These are phyloP conservation scores for Allolobophora icterica DNA, from an alignment of 2,888 invertebrate species.

Conservation along the genomic window DNA sequence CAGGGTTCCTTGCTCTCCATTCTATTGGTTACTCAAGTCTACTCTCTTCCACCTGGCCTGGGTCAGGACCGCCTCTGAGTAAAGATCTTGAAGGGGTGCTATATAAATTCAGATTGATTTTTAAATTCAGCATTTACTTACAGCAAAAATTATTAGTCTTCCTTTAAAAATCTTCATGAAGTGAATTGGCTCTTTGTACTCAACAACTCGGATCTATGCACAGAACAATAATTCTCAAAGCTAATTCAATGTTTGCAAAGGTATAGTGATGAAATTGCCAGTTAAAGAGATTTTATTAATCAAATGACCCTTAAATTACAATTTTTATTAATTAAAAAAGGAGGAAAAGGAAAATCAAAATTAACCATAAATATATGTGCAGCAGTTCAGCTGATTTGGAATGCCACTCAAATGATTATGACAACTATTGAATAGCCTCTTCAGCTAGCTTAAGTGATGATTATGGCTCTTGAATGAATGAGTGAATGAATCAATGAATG, in stretches of 20 bases:
- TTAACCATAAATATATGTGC: not conserved
- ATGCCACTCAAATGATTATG: too few relatives aligned
- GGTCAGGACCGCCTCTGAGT: too few relatives aligned
- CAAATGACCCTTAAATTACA: not conserved
- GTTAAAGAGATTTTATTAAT: not conserved
- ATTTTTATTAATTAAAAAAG: not conserved
- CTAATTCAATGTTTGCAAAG: not conserved
- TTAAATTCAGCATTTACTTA: constrained; percentile 7
- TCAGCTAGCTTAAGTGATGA: too few relatives aligned
- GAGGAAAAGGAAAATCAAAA: not conserved
- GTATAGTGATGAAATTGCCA: not conserved
- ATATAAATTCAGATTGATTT: too few relatives aligned
- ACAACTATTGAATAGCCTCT: not conserved
- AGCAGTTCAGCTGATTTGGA: too few relatives aligned
- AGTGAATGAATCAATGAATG: too few relatives aligned
- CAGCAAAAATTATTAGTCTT: constrained; percentile 71
- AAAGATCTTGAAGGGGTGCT: too few relatives aligned
- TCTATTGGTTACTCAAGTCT: too few relatives aligned
- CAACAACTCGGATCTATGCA: constrained; percentile 75
- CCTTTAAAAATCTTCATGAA: constrained; percentile 87
- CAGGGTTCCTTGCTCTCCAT: too few relatives aligned
- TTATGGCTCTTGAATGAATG: too few relatives aligned
- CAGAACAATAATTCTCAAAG: constrained; percentile 13
- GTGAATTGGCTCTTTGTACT: constrained; percentile 88
- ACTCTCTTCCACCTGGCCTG: too few relatives aligned